A percentile compares a stretch with the other conserved stretches of the same genome.
Evolutionary conservation across 2,888 invertebrate genomes (phyloP).

Genomic region (Cynaeus angustus): DNA sequence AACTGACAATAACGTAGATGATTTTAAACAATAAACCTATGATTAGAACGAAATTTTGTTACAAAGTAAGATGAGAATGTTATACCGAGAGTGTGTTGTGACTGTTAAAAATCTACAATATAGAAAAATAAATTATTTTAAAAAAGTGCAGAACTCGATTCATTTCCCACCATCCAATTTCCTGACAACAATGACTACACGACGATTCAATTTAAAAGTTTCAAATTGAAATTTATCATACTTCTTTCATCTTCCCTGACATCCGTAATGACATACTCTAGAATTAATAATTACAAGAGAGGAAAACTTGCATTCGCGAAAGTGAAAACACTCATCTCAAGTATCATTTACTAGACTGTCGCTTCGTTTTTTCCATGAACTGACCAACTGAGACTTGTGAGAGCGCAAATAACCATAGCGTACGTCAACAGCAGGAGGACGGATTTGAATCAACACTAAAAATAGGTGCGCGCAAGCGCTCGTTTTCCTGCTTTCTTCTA

Average conservation of each 20-base stretch:
- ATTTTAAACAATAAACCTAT: constrained; percentile 51
- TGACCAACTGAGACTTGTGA: constrained; percentile 26
- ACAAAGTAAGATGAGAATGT: constrained; percentile 56
- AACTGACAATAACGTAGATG: constrained; percentile 64
- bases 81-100: constrained; percentile 66
- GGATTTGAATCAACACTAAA: constrained; percentile 28
- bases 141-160: constrained; percentile 55
- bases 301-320: neutral
- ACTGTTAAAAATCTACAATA: constrained; percentile 62
- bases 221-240: constrained; percentile 12
- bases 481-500: constrained; percentile 2
- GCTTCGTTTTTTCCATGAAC: neutral
- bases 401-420: constrained; percentile 10
- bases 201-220: constrained; percentile 9
- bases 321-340: constrained; percentile 2
- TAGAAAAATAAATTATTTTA: constrained; percentile 67
- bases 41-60: constrained; percentile 58
- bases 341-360: neutral
- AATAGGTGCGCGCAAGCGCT: constrained; percentile 41
- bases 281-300: constrained; percentile 3
- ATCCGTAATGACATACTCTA: neutral
- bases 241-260: constrained; percentile 3
- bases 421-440: neutral
- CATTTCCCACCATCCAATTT: constrained; percentile 15
- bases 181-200: neutral